Percentiles rank a stretch among this genome's conserved stretches.
Evolutionary conservation across 2,113 vertebrate species (phyloP).

Genomic region (Gadus macrocephalus): DNA sequence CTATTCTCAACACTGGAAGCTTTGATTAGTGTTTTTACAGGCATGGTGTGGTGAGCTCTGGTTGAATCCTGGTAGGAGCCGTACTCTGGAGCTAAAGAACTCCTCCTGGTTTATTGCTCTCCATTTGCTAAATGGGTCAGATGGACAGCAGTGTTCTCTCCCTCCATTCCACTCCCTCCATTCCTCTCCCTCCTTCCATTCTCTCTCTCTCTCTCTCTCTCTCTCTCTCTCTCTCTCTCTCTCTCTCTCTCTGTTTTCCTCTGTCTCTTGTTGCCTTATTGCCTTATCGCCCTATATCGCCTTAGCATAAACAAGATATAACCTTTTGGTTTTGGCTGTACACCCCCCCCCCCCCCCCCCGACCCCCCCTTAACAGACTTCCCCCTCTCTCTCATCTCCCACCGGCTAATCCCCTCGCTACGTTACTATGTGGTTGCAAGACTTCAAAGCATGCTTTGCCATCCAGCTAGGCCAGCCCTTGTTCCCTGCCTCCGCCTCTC

Average conservation of each 20-base stretch:
- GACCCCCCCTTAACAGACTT: neutral
- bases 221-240: no score
- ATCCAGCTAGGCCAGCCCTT: neutral
- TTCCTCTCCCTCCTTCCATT: neutral
- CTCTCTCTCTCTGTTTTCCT: no score
- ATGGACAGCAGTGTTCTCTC: slow-evolving; percentile 33
- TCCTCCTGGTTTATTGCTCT: slow-evolving; percentile 31
- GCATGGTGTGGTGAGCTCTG: slow-evolving; percentile 20
- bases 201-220: slow-evolving; percentile 11
- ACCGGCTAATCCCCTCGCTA: neutral
- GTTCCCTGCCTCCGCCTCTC: neutral
- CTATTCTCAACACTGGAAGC: slow-evolving; percentile 27
- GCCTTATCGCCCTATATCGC: slow-evolving; percentile 12
- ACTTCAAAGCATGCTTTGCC: slow-evolving; percentile 20
- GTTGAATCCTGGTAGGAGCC: slow-evolving; percentile 19
- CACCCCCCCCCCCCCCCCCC: neutral
- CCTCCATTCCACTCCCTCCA: slow-evolving; percentile 41
- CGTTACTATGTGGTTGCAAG: slow-evolving; percentile 8
- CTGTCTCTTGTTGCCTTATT: no score
- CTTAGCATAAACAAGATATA: slow-evolving; percentile 20
- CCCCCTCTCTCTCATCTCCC: neutral
- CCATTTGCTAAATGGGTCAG: slow-evolving; percentile 62
- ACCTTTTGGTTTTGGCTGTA: neutral
- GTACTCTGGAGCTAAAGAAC: slow-evolving; percentile 11
- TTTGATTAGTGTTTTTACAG: slow-evolving; percentile 32